A percentile compares a stretch with the other conserved stretches of the same genome.
Conservation (phyloP, 1,140 invertebrate genomes). For the Eumeta japonica region DNA sequence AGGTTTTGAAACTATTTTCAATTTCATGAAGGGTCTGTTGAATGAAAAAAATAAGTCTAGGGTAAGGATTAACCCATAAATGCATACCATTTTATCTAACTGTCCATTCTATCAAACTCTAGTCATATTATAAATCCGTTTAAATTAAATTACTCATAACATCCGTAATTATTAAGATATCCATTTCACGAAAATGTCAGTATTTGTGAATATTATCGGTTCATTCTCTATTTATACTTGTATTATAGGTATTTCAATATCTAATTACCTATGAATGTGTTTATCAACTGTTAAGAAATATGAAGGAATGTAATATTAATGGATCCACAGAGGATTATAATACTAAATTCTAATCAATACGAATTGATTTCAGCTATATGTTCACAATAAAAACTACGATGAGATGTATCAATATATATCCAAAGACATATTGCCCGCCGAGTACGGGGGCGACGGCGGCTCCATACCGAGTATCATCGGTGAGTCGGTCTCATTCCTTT, state of each 20-base stretch:
- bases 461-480: constrained; percentile 35
- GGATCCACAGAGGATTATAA: too few species aligned
- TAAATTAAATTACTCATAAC: too few species aligned
- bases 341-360: constrained; percentile 1
- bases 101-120: too few species aligned
- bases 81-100: too few species aligned
- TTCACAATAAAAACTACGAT: constrained; percentile 53
- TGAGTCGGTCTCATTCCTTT: too few species aligned
- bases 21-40: constrained; percentile 43
- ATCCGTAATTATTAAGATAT: too few species aligned
- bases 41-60: constrained; percentile 23
- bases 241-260: too few species aligned
- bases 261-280: too few species aligned
- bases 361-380: constrained; percentile 40
- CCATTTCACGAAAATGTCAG: too few species aligned
- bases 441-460: constrained; percentile 56
- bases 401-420: constrained; percentile 47
- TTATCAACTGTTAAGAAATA: constrained; percentile 15
- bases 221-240: too few species aligned
- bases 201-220: too few species aligned
- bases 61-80: constrained; percentile 12
- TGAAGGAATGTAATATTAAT: too few species aligned
- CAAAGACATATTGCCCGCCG: constrained; percentile 50
- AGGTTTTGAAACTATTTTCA: constrained; percentile 47
- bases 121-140: constrained; percentile 6